Evolutionary conservation across 2,797 vertebrate genomes (phyloP).

Genomic region (Anableps anableps): DNA sequence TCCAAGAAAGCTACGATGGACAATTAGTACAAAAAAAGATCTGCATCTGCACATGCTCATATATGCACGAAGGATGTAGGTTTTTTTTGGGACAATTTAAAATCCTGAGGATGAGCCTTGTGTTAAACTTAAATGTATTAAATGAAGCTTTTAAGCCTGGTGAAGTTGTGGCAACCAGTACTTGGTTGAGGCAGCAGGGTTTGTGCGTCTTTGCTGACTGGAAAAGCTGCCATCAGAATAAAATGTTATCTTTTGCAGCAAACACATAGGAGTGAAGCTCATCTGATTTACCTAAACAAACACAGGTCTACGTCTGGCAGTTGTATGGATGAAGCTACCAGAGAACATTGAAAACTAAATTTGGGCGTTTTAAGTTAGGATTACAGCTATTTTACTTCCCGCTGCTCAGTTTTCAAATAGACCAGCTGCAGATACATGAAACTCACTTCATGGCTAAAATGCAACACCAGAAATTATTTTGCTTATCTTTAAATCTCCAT

Average conservation of each 20-base stretch:
- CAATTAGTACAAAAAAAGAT: neutral
- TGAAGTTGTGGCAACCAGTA: neutral
- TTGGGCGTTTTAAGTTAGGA: neutral
- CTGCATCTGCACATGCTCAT: neutral
- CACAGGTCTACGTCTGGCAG: neutral
- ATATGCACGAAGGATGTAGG: neutral
- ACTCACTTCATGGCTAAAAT: neutral
- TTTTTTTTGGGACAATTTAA: neutral
- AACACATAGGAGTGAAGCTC: neutral
- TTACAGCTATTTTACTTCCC: neutral
- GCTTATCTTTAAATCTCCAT: neutral
- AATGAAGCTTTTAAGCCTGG: neutral
- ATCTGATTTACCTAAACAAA: neutral
- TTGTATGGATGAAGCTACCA: neutral
- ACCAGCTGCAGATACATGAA: neutral
- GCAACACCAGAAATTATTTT: neutral
- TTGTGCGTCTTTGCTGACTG: too few species aligned
- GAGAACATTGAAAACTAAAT: too few species aligned
- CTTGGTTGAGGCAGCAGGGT: too few species aligned
- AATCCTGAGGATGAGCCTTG: neutral
- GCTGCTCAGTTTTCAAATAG: neutral
- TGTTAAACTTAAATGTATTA: neutral
- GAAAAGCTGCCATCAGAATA: neutral
- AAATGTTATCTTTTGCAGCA: neutral
- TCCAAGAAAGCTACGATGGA: neutral